Base-by-base conservation (phyloP, 2,888 invertebrate genomes). In the Andrena fulva region DNA sequence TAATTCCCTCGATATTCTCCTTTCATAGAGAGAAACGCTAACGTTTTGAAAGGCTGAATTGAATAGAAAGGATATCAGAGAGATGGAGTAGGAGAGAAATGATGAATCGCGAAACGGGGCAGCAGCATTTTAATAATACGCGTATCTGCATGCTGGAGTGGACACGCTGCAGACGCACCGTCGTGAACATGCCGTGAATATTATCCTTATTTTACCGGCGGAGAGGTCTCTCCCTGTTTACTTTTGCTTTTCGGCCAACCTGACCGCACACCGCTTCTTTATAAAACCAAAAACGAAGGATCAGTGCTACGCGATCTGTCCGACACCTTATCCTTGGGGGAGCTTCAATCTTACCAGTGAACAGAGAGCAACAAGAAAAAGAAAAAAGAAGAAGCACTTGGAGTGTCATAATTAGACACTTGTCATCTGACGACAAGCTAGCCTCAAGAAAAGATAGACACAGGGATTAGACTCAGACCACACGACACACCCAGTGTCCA, bases 111-210 rank as follows among this genome's bases (percentile, higher is more conserved):
- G 64, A 83, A 72, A 68, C 77, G 8, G 66, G 68, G 60, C 71
- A 50, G 62, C 73, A 62, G 35, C 75, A 80, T 81, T 85, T 88
- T 76, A 85, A 86, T 81, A 88, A 87, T 74, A 87, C 81, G 76
- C 82, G 82, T 88, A 86, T 77, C 64, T 77, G 68, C 75, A 78
- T 84, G 76, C 64, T 67, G 74, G 64, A 76, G 77, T 79, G 82
- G 75, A 80, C 75, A 88, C 76, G 80, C 70, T 79, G 68, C 86
- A 87, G 87, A 62, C 82, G 76, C 50, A 71, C 48, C 54, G 33
- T 27, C 48, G 71, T 48, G 78, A 68, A 73, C 82, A 66, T 50
- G 71, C 80, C 73, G 52, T 70, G 85, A 84, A 85, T 84, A 81
- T 77, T 85, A 79, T 69, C 84, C 77, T 87, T 81, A 63, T 76